These are phyloP conservation scores for Gastrophysa polygoni DNA, from an alignment of 2,888 invertebrate genomes.

Conservation along the genomic window DNA sequence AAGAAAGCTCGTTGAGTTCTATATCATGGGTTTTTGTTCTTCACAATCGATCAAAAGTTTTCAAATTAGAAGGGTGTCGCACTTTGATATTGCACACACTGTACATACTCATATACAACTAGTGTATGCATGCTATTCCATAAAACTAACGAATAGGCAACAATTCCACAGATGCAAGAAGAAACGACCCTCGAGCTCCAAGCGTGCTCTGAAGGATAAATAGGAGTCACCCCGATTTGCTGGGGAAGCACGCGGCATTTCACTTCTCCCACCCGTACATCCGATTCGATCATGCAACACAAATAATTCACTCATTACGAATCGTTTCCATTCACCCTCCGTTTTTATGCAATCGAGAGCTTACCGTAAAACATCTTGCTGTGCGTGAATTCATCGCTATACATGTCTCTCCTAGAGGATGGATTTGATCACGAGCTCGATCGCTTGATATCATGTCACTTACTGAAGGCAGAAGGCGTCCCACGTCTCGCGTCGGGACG, in stretches of 20 bases:
- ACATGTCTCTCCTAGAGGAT: conserved; percentile 71
- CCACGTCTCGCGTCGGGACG: neutral
- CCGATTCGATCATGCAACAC: too few relatives aligned
- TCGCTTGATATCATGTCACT: conserved; percentile 58
- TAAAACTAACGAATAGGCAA: too few relatives aligned
- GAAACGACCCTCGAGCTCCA: neutral
- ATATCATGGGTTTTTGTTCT: too few relatives aligned
- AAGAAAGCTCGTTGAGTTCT: too few relatives aligned
- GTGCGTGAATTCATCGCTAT: conserved; percentile 71
- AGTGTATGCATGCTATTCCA: too few relatives aligned
- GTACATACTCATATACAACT: too few relatives aligned
- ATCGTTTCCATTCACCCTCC: too few relatives aligned
- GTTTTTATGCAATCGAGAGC: too few relatives aligned
- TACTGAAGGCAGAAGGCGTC: conserved; percentile 43
- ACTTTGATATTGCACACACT: too few relatives aligned
- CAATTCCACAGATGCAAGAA: neutral
- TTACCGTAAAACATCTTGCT: conserved; percentile 60
- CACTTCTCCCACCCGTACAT: conserved; percentile 1
- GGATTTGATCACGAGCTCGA: conserved; percentile 50
- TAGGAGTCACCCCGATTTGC: neutral
- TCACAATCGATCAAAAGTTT: too few relatives aligned
- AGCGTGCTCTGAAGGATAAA: neutral
- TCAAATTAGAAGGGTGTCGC: too few relatives aligned
- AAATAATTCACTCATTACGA: too few relatives aligned
- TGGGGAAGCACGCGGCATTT: neutral